Evolutionary conservation across 2,797 vertebrate species (phyloP), one percentile per base, ranked within the genome.

Genomic region (Sebastiscus tertius): DNA sequence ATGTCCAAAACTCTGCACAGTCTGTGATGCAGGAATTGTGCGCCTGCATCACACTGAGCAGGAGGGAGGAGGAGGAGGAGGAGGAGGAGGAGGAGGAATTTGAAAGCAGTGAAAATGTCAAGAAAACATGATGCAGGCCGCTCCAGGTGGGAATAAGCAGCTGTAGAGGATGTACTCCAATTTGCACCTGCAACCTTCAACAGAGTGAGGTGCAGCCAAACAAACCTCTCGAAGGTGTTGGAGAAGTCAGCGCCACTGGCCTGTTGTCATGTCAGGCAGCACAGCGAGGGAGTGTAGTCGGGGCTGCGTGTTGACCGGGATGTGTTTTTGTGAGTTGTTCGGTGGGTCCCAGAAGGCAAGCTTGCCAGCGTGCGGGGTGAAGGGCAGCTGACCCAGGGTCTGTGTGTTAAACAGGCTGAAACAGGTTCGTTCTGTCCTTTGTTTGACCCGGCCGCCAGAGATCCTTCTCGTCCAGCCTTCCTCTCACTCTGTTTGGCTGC

Each of bases 121-220:
- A 75, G 69, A 71, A 86, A 84, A 86, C 72, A 84, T 67, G 79
- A 87, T 82, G 60, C 61, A 13, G 87, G 76, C 65, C 26, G 61
- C 78, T 77, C 63, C 75, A 52, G 85, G 76, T 81, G 88, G 82
- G 87, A 92, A 82, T 75, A 80, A 79, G 81, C 78, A 3, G 55
- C 75, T 76, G 74, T 59, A 61, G 77, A 78, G 77, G 79, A 80
- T 84, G 83, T 78, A 10, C 75, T 77, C 56, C 74, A 87, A 79
- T 89, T 89, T 93, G 84, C 80, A 86, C 80, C 87, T 79, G 71
- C 84, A 91, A 83, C 79, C 79, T 82, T 81, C 76, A 75, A 16
- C 67, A n/a, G 36, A 77, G 63, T 8, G 79, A 86, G 65, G 18
- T 49, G 81, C 80, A 84, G 77, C 79, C 69, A 69, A 72, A 79